Conservation (phyloP, 2,113 vertebrate genomes). For the Marmota flaviventris region DNA sequence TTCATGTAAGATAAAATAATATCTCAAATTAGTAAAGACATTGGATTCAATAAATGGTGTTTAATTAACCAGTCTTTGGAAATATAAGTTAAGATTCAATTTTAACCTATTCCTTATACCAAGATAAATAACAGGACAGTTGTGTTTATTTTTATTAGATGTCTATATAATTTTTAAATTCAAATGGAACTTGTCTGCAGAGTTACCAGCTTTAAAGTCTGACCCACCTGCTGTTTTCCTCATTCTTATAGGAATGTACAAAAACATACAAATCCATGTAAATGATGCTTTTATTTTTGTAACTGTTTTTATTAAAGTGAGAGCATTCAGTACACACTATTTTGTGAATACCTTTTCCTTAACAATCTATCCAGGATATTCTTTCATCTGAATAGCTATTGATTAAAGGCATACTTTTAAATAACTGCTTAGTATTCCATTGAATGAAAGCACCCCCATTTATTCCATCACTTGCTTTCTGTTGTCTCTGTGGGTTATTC, state of each 20-base stretch:
- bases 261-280: neutral
- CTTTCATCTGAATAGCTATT: neutral
- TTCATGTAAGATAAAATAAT: neutral
- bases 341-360: neutral
- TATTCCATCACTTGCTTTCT: neutral
- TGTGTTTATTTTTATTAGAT: neutral
- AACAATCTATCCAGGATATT: neutral
- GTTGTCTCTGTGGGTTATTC: neutral
- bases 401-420: neutral
- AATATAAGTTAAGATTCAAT: slow-evolving; percentile 30
- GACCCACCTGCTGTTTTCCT: neutral
- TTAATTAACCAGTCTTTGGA: neutral
- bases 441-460: neutral
- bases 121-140: neutral
- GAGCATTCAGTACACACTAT: neutral
- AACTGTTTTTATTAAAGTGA: slow-evolving; percentile 45
- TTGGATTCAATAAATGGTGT: neutral
- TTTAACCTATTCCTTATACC: neutral
- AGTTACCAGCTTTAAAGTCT: neutral
- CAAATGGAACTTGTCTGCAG: neutral
- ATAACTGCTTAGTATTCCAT: neutral
- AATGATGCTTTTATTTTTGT: neutral
- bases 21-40: neutral
- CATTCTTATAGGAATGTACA: neutral
- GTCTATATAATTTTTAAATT: neutral